These are phyloP conservation scores for Melieria picta DNA, from an alignment of 2,888 invertebrate genomes.

Conservation along the genomic window DNA sequence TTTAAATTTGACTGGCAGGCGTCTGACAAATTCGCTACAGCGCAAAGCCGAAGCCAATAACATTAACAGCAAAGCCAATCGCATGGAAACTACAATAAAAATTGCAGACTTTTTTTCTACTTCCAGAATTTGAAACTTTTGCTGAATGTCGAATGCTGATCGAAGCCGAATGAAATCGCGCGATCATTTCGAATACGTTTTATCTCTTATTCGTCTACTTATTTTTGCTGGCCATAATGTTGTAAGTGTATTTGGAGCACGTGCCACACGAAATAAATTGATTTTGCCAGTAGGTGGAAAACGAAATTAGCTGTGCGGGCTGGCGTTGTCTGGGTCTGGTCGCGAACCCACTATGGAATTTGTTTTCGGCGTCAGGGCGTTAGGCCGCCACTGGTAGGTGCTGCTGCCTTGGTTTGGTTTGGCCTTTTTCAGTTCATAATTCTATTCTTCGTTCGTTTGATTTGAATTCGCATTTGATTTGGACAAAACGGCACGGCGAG, in stretches of 20 bases:
- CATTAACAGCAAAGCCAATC: not conserved
- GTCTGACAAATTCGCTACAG: constrained; percentile 40
- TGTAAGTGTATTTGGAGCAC: constrained; percentile 59
- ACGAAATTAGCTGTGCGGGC: constrained; percentile 52
- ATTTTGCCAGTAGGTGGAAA: constrained; percentile 65
- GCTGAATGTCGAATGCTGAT: too few relatives aligned
- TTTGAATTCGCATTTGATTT: too few relatives aligned
- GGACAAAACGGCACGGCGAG: too few relatives aligned
- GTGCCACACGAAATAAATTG: constrained; percentile 66
- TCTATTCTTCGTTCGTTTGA: too few relatives aligned
- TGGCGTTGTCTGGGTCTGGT: constrained; percentile 32
- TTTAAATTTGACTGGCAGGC: constrained; percentile 37
- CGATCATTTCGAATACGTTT: constrained; percentile 28
- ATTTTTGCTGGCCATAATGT: constrained; percentile 23
- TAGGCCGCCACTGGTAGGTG: not conserved
- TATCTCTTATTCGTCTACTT: constrained; percentile 37
- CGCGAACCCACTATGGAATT: too few relatives aligned
- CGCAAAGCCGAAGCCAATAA: not conserved
- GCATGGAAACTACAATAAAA: not conserved
- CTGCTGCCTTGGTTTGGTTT: too few relatives aligned
- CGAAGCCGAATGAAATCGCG: constrained; percentile 4
- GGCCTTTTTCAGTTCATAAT: too few relatives aligned
- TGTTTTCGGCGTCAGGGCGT: constrained; percentile 45
- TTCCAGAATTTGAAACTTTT: not conserved
- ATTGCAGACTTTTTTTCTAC: not conserved